Conservation (phyloP, 2,888 invertebrate genomes). For the Linyphia triangularis region DNA sequence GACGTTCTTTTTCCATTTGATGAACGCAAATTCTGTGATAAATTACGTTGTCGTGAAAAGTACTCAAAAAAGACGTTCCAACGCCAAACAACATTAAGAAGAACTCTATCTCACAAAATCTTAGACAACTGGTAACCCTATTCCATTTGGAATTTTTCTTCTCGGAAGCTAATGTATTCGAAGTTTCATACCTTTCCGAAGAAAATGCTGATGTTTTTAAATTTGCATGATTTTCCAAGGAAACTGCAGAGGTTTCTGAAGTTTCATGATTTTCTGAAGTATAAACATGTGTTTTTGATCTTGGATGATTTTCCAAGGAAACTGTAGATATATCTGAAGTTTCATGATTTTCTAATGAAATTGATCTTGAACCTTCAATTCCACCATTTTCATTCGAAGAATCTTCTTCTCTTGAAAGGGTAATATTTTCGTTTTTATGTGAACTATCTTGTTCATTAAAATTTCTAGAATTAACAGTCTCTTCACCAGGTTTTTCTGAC, state of each 20-base stretch:
- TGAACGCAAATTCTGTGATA: conserved; percentile 13
- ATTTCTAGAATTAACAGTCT: too few relatives aligned
- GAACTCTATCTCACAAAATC: not conserved
- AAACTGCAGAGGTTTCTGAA: not conserved
- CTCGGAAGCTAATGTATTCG: too few relatives aligned
- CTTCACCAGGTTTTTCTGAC: too few relatives aligned
- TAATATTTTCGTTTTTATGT: too few relatives aligned
- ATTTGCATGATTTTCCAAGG: not conserved
- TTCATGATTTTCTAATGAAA: too few relatives aligned
- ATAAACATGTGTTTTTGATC: too few relatives aligned
- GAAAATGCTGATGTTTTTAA: not conserved
- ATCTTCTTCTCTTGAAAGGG: too few relatives aligned
- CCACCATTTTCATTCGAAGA: too few relatives aligned
- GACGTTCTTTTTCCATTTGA: not conserved
- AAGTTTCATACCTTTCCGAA: not conserved
- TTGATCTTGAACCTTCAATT: too few relatives aligned
- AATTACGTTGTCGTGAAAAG: conserved; percentile 5
- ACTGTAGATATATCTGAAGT: too few relatives aligned
- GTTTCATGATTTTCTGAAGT: not conserved
- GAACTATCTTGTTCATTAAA: too few relatives aligned
- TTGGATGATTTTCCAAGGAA: too few relatives aligned
- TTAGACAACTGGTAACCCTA: not conserved
- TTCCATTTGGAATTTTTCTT: not conserved
- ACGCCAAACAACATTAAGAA: not conserved
- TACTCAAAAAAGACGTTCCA: not conserved